Evolutionary conservation across 2,888 invertebrate genomes (phyloP), one percentile per base, ranked within the genome.

Genomic region (Lasioglossum lativentre): DNA sequence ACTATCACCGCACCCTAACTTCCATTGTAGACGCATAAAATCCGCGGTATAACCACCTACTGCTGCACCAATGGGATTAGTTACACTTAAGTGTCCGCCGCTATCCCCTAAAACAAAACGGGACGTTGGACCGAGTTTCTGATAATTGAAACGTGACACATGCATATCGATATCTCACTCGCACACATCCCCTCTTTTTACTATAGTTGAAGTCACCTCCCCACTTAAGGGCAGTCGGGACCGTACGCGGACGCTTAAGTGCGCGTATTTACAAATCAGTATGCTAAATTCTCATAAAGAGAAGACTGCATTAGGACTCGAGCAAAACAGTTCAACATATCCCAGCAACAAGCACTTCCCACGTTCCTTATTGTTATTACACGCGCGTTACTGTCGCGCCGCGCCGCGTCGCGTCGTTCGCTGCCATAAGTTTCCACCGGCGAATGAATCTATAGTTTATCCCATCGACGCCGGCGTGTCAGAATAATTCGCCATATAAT

Each of bases 401-500:
- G 34, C 8, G 19, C 6, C 19, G 34, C 30, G 63, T 16, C 14
- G 30, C 30, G 6, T 34, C 34, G 66, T 23, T 38, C 34, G 30
- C 34, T 34, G 30, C 66, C 8, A 30, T 30, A 10, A 34, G 66
- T 66, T 66, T 66, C 23, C 34, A 4, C 19, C 23, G 66, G 23
- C 23, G 14, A 40, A 70, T n/a, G 40, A 40, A 14, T n/a, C n/a
- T 40, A 4, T 12, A 40, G 14, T 70, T 70, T 70, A 70, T 40
- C n/a, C n/a, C 12, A 23, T 34, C 0, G 27, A 27, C n/a, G 56
- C 0, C 23, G 1, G 34, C n/a, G 19, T 40, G 66, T 30, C 38
- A 45, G 45, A 66, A 68, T 79, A 47, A 79, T 66, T 63, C 30
- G 12, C 4, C 8, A 47, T 27, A 66, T 79, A 40, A 79, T 47